A percentile compares a stretch with the other conserved stretches of the same genome.
These are phyloP conservation scores for Isotomurus palustris DNA, from an alignment of 2,888 invertebrate genomes.

Conservation along the genomic window DNA sequence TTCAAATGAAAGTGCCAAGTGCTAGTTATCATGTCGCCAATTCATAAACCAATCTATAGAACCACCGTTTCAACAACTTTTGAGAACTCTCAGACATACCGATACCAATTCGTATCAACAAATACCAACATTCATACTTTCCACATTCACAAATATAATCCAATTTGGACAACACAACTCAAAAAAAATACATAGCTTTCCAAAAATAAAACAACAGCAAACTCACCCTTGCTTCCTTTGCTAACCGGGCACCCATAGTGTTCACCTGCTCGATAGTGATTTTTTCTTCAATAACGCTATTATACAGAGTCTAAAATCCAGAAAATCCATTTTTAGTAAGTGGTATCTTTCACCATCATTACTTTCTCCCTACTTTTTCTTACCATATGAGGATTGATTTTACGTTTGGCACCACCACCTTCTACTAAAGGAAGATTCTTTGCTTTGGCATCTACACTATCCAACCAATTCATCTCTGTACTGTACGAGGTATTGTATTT, in stretches of 20 bases:
- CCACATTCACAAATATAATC: neutral
- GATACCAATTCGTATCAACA: too few species aligned
- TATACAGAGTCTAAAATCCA: constrained; percentile 83
- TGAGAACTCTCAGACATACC: too few species aligned
- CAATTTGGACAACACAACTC: neutral
- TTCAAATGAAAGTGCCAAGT: too few species aligned
- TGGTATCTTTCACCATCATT: too few species aligned
- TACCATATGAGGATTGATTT: constrained; percentile 76
- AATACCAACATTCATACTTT: neutral
- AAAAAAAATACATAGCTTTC: neutral
- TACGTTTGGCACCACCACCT: constrained; percentile 63
- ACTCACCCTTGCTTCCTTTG: constrained; percentile 46
- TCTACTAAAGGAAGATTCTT: constrained; percentile 55
- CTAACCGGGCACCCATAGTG: constrained; percentile 43
- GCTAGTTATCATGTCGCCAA: too few species aligned
- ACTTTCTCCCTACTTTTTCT: too few species aligned
- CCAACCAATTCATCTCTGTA: constrained; percentile 83
- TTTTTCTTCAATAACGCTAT: constrained; percentile 85
- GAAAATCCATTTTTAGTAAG: neutral
- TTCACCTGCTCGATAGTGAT: constrained; percentile 71
- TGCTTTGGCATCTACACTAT: constrained; percentile 74
- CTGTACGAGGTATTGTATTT: constrained; percentile 83
- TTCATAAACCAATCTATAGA: too few species aligned
- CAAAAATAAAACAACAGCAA: constrained; percentile 8
- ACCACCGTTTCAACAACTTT: too few species aligned